phyloP scores from a whole-genome alignment of 2,797 vertebrate species.

The Rhyacichthys aspro region DNA sequence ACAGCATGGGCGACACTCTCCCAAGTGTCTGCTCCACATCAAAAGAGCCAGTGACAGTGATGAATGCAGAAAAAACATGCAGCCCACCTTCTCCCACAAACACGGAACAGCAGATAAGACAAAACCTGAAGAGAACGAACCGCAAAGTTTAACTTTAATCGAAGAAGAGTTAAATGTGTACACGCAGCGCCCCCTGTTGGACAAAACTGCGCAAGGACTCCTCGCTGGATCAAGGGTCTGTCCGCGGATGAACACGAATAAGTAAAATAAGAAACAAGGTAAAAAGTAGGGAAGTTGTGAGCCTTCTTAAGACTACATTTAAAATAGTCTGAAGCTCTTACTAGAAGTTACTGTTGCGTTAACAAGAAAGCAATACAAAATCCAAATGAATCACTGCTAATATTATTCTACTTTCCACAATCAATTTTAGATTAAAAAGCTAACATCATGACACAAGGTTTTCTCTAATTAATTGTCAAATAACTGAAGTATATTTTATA shows the following conservation, averaged over 20 bases:
- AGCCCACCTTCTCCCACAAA: constrained; percentile 67
- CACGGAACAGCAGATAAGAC: constrained; percentile 61
- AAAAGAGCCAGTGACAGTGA: constrained; percentile 83
- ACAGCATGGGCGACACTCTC: constrained; percentile 76
- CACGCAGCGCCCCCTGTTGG: constrained; percentile 78
- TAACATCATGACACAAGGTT: no score
- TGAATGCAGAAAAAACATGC: constrained; percentile 77
- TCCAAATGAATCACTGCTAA: no score
- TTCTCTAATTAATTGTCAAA: no score
- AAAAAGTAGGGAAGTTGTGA: no score
- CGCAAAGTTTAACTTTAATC: constrained; percentile 22
- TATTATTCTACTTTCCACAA: no score
- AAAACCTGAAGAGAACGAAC: constrained; percentile 26
- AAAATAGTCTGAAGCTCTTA: no score
- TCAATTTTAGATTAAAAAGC: no score
- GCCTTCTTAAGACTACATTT: no score
- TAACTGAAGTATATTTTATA: no score
- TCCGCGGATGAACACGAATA: background rate
- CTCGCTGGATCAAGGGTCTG: no score
- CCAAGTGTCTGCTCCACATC: constrained; percentile 81
- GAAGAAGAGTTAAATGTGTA: constrained; percentile 50
- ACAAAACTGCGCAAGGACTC: constrained; percentile 1
- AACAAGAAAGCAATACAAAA: no score
- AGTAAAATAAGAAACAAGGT: background rate
- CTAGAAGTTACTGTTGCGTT: no score